A percentile compares a stretch with the other conserved stretches of the same genome.
These are phyloP conservation scores for Acanthochromis polyacanthus DNA, from an alignment of 2,113 vertebrate genomes.

Conservation along the genomic window DNA sequence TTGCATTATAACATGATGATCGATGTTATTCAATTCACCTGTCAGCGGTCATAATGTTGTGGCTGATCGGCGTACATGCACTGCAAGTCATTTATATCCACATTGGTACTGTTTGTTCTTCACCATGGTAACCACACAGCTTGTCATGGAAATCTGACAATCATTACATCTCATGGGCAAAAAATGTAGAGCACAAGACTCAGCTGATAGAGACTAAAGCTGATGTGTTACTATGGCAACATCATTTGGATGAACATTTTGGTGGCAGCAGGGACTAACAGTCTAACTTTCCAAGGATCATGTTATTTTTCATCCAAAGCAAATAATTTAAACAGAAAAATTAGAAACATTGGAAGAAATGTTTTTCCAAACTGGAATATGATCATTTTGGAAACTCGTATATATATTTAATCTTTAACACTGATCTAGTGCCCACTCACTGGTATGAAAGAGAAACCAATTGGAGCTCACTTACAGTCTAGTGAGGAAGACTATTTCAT, in stretches of 20 bases:
- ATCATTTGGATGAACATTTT: slow-evolving; percentile 46
- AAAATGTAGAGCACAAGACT: slow-evolving; percentile 26
- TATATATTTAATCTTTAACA: too few relatives aligned
- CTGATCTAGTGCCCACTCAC: slow-evolving; percentile 28
- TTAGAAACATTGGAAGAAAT: neutral
- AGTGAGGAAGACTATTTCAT: slow-evolving; percentile 8
- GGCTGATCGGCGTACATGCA: too few relatives aligned
- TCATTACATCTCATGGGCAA: slow-evolving; percentile 20
- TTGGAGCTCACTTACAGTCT: slow-evolving; percentile 18
- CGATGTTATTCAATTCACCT: too few relatives aligned
- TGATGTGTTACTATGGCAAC: slow-evolving; percentile 72
- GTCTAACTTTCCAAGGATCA: slow-evolving; percentile 25
- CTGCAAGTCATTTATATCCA: neutral
- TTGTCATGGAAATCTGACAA: slow-evolving; percentile 33
- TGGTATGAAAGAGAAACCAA: slow-evolving; percentile 16
- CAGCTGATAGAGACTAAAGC: slow-evolving; percentile 25
- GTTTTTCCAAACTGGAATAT: neutral
- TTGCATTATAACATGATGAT: too few relatives aligned
- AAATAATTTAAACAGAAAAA: slow-evolving; percentile 1
- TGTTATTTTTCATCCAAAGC: neutral
- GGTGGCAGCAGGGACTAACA: slow-evolving; percentile 37
- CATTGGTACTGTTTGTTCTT: neutral
- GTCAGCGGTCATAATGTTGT: too few relatives aligned
- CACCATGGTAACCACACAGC: slow-evolving; percentile 14
- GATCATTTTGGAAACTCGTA: too few relatives aligned